Evolutionary conservation across 2,797 vertebrate genomes (phyloP), one percentile per base, ranked within the genome.

Genomic region (Cygnus olor): DNA sequence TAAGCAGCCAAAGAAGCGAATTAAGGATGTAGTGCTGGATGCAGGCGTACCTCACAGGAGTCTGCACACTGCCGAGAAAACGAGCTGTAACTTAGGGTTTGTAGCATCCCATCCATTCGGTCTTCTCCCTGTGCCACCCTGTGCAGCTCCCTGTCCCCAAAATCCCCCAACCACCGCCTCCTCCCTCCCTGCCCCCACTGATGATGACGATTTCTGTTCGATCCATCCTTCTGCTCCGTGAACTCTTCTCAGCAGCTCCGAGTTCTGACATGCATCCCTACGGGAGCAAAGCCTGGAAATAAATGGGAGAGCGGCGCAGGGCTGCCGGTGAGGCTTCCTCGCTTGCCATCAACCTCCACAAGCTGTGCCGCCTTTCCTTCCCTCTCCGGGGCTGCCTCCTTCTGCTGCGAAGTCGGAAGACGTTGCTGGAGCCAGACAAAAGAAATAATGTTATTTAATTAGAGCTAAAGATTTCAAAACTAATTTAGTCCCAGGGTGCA

Each of bases 381-480:
- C 91, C 81, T 82, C 1, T 1, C 68, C 70, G 8, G 66, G 53
- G 38, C 84, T 85, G 82, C 80, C 60, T 77, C 76, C 89, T 80
- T 79, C 73, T 73, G 88, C 88, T 25, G 77, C 14, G 36, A 66
- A 82, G 65, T 74, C 82, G 57, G 77, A 65, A 78, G 30, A 40
- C 6, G 9, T 92, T 69, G 79, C 28, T 0, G 8, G 81, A 96
- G 83, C 85, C 81, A 95, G 91, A 95, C 95, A 91, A 95, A 95
- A 92, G 94, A 95, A 95, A 88, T 92, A 91, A 92, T 92, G 93
- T 95, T 96, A 92, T 97, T 96, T 97, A 95, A 97, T 97, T 94
- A 96, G 90, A 94, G 77, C 90, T 96, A 91, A 97, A 94, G 95
- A 96, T 95, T 92, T 85, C 89, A 49, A 92, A 91, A 95, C 82